phyloP scores from a whole-genome alignment of 2,888 invertebrate genomes.

The Tetanocera ferruginea region DNA sequence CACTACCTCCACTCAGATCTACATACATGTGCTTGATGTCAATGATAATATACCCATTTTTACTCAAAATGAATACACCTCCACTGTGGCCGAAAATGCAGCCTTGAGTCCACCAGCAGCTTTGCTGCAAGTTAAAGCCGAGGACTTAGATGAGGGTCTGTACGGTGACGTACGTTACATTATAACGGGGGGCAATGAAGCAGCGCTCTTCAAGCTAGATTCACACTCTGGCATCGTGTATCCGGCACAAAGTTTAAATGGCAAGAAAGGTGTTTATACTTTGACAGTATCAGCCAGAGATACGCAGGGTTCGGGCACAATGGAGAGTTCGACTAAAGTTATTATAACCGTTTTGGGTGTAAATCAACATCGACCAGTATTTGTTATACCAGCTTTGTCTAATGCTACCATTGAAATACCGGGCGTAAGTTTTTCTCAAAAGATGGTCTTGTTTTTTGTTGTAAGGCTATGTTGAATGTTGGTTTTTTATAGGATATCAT shows the following conservation, averaged over 20 bases:
- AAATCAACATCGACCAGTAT: slow-evolving; percentile 86
- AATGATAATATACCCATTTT: slow-evolving; percentile 92
- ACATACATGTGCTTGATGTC: slow-evolving; percentile 84
- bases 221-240: slow-evolving; percentile 84
- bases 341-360: slow-evolving; percentile 83
- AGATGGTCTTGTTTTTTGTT: not conserved
- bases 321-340: slow-evolving; percentile 79
- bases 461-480: slow-evolving; percentile 2
- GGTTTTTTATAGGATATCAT: slow-evolving; percentile 75
- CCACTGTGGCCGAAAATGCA: slow-evolving; percentile 87
- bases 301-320: slow-evolving; percentile 76
- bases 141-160: slow-evolving; percentile 83
- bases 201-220: slow-evolving; percentile 81
- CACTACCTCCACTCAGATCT: slow-evolving; percentile 71
- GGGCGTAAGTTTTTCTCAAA: slow-evolving; percentile 74
- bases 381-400: slow-evolving; percentile 81
- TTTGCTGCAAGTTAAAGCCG: slow-evolving; percentile 84
- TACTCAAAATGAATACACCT: slow-evolving; percentile 81
- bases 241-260: slow-evolving; percentile 80
- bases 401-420: slow-evolving; percentile 86
- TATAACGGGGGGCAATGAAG: slow-evolving; percentile 78
- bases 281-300: slow-evolving; percentile 84
- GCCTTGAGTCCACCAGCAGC: slow-evolving; percentile 85
- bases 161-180: slow-evolving; percentile 83
- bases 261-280: slow-evolving; percentile 73